Conservation (phyloP, 2,797 vertebrate species). For the Microctenopoma stevenorrisi region DNA sequence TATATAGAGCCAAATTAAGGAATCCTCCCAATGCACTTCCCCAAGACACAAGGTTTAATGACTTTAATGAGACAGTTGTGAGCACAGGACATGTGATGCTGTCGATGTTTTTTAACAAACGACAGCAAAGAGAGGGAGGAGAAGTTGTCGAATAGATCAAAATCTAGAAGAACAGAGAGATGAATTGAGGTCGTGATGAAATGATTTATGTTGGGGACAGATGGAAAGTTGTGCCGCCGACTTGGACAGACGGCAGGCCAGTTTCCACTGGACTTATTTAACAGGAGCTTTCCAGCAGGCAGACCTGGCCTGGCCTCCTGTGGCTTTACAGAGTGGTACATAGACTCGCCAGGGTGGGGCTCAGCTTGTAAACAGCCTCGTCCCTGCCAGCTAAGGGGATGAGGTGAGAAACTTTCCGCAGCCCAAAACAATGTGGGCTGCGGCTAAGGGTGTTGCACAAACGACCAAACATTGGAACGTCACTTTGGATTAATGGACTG, state of each 20-base stretch:
- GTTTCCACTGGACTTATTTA: constrained; percentile 71
- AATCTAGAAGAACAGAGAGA: constrained; percentile 35
- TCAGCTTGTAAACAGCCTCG: constrained; percentile 74
- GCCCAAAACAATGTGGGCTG: constrained; percentile 34
- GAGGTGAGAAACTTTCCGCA: constrained; percentile 26
- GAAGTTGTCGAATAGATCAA: constrained; percentile 16
- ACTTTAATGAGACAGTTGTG: not conserved
- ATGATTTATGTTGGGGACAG: constrained; percentile 35
- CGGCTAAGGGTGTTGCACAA: constrained; percentile 20
- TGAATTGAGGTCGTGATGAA: constrained; percentile 28
- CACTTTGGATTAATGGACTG: constrained; percentile 32
- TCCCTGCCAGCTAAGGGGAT: constrained; percentile 28
- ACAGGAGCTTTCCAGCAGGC: constrained; percentile 59
- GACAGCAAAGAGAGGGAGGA: not conserved
- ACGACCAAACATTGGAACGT: constrained; percentile 38
- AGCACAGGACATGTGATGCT: not conserved
- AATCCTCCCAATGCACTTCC: too few species aligned
- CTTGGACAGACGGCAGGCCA: constrained; percentile 36
- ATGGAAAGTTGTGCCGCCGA: constrained; percentile 62
- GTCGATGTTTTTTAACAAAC: not conserved
- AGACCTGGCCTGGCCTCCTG: constrained; percentile 45
- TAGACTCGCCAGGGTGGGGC: constrained; percentile 39
- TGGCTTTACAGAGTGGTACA: constrained; percentile 54
- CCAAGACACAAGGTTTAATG: not conserved
- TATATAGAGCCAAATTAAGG: too few species aligned